Base-by-base conservation (phyloP, 64 coral and sea anemone genomes). In the Actinia equina region DNA sequence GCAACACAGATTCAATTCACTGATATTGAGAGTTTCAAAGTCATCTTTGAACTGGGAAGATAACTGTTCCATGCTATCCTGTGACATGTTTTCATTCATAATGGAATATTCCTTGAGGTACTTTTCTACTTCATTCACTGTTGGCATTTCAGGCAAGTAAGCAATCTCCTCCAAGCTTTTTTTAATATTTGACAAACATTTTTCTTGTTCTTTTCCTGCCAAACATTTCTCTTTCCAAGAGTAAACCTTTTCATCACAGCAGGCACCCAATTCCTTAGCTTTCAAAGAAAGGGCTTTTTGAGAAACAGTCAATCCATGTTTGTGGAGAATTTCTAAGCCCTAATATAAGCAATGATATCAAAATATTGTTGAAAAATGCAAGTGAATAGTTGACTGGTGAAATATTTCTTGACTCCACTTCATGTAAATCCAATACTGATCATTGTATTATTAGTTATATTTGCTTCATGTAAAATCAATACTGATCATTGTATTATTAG, bases 111-210 rank as follows among this genome's bases (percentile, higher is more conserved):
- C n/a, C n/a, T 70, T n/a, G 20, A 12, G 6, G 65, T 70, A 25
- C 20, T 70, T 70, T 26, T n/a, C n/a, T 25, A 27, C 65, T 25
- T 70, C 65, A 23, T 27, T 25, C 27, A 77, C 27, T 22, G 63
- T 25, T 43, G 87, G 87, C 7, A 82, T 22, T 44, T 89, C 55
- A 71, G 77, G 87, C 22, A 82, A 56, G 56, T 89, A 82, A 3
- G 20, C 25, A 0, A 82, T 7, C 17, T 71, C 37, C 22, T 59
- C 2, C 27, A 89, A 30, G 14, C 6, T 51, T 62, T 89, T 9
- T 51, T 65, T 89, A 20, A 89, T 43, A 42, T 60, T 63, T 7
- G 63, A 43, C 7, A 43, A 80, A 44, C 76, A 80, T 52, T 82
- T 44, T 53, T 18, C 59, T 42, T 43, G 20, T 17, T 88, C 11